Percentiles rank a stretch among this genome's conserved stretches.
Evolutionary conservation across 1,140 invertebrate species (phyloP).

Genomic region (Dendrolimus punctatus): DNA sequence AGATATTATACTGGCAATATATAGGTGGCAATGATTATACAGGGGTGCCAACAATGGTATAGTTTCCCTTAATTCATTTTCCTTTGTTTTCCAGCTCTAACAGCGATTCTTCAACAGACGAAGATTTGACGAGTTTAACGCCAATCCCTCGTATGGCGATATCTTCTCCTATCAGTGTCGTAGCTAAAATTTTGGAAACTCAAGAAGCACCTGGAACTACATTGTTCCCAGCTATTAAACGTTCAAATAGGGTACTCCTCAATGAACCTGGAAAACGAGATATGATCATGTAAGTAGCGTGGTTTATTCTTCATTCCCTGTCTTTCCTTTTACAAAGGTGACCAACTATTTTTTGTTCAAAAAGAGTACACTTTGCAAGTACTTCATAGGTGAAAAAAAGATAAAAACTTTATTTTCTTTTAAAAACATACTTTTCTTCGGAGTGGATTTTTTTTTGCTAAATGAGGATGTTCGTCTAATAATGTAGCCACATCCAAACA

Average conservation of each 20-base stretch:
- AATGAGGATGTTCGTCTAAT: no score
- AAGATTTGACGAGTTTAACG: conserved; percentile 55
- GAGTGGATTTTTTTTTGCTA: no score
- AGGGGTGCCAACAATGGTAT: no score
- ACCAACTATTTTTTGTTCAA: no score
- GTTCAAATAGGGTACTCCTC: conserved; percentile 40
- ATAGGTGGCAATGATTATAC: no score
- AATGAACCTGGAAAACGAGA: conserved; percentile 50
- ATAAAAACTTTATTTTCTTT: no score
- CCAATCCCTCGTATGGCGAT: conserved; percentile 38
- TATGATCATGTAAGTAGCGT: conserved; percentile 52
- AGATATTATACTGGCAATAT: no score
- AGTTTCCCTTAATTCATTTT: not conserved
- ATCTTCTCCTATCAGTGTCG: conserved; percentile 32
- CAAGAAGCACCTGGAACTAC: conserved; percentile 22
- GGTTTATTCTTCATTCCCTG: not conserved
- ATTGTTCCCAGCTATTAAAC: conserved; percentile 46
- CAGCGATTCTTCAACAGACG: conserved; percentile 61
- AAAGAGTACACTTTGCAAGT: no score
- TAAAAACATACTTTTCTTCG: no score
- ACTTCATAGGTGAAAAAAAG: no score
- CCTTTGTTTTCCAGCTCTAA: conserved; percentile 43
- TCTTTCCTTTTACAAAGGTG: no score
- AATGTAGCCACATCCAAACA: no score
- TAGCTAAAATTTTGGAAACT: conserved; percentile 19